Base-by-base conservation (phyloP, 2,888 invertebrate genomes). In the Drosophila ezoana region DNA sequence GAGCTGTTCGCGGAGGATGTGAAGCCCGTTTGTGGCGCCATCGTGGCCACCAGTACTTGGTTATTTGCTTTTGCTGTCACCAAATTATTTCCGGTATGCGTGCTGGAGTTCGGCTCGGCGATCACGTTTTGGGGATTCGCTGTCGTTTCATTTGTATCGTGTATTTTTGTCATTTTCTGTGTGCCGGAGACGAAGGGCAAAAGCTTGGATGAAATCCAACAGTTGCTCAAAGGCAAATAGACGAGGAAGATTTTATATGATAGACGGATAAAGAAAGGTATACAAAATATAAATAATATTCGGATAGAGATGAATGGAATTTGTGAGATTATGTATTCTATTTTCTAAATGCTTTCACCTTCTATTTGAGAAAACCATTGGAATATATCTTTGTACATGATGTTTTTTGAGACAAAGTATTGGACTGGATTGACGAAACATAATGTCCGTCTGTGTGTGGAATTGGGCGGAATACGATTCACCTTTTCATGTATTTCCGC, bases 1-100 rank as follows among this genome's bases (percentile, higher is more conserved):
- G 97, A 97, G 90, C 92, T 97, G 13, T 95, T 97, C 89, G 93
- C 96, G 13, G 93, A 95, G 1, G 95, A 96, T 84, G 95, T 96
- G 49, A 96, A 96, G 90, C 95, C 95, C 0, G 92, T 95, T 58
- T 95, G 95, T 11, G 94, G 95, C 14, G 95, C 96, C 0, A 94
- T 96, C 6, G 95, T 96, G 0, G 95, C 96, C 13, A 94, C 96
- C 0, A 93, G 95, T 47, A 97, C 96, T 90, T 97, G 96, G 96
- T 85, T 95, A 4, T 93, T 95, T 74, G 95, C 95, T 32, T 97
- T 97, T 90, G 82, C 95, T 0, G 95, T 97, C 0, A 96, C 97
- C 0, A 95, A 95, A 81, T 94, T 95, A 33, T 96, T 95, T 78
- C 91, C 92, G 6, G 92, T 94, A 4, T 76, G 96, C 45, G 93